phyloP scores from a whole-genome alignment of 2,113 vertebrate species.

The Hippolais icterina region DNA sequence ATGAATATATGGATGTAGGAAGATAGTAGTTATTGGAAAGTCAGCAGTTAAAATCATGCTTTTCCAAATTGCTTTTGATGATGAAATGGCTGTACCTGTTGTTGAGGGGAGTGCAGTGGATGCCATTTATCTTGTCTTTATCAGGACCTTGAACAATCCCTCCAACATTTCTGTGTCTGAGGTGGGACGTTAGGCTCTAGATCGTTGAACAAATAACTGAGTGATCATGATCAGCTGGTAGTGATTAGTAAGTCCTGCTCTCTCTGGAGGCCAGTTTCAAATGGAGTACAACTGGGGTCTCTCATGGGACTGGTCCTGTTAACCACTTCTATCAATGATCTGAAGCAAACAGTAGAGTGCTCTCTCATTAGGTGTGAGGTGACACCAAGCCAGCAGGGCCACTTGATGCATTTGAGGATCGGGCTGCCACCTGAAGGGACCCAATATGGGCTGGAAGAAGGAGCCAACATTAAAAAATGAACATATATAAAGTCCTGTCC shows the following conservation, averaged over 20 bases:
- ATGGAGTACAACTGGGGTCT: not conserved
- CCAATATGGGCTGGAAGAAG: not conserved
- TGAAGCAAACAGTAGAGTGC: not conserved
- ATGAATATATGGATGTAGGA: not conserved
- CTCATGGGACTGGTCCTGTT: not conserved
- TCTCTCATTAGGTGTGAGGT: not conserved
- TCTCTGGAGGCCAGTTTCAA: not conserved
- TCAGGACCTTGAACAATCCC: not conserved
- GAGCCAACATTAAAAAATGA: not conserved
- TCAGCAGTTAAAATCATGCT: not conserved
- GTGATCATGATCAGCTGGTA: not conserved
- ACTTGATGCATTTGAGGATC: not conserved
- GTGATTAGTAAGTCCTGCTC: not conserved
- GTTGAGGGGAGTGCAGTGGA: not conserved
- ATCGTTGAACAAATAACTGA: not conserved
- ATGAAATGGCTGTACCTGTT: not conserved
- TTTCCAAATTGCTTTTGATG: not conserved
- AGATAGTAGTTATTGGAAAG: not conserved
- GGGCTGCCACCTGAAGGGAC: not conserved
- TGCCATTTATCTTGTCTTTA: not conserved
- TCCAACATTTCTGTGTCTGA: not conserved
- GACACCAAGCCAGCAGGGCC: not conserved
- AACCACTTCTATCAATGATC: not conserved
- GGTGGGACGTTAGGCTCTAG: not conserved
- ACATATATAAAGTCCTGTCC: not conserved